Evolutionary conservation across 2,888 invertebrate species (phyloP).

Genomic region (Tuberolachnus salignus): DNA sequence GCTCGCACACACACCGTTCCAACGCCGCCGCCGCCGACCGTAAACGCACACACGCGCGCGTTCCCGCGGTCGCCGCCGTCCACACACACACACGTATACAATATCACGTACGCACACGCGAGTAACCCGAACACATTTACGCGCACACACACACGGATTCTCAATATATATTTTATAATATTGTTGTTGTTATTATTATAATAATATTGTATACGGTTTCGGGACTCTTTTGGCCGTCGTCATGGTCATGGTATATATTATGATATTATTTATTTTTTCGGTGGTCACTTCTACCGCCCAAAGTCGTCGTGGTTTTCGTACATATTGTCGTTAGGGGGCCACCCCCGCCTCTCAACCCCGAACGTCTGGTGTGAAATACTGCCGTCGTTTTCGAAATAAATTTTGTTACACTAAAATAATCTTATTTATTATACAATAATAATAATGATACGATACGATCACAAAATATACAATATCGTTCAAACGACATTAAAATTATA

Average conservation of each 20-base stretch:
- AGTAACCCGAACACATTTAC: neutral
- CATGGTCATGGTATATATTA: neutral
- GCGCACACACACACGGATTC: slow-evolving; percentile 38
- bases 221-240: slow-evolving; percentile 2
- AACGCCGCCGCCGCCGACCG: neutral
- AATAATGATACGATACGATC: too few species aligned
- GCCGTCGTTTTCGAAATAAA: too few species aligned
- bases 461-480: too few species aligned
- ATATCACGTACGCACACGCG: neutral
- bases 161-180: slow-evolving; percentile 35
- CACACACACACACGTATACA: neutral
- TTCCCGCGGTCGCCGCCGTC: neutral
- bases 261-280: neutral
- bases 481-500: too few species aligned
- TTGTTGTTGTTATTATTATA: neutral
- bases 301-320: neutral
- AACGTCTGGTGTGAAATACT: neutral
- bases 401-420: neutral
- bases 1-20: neutral
- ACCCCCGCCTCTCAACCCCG: neutral
- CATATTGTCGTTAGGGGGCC: neutral
- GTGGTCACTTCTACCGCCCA: slow-evolving; percentile 15
- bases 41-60: neutral
- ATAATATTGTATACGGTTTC: neutral
- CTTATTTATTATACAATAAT: neutral